phyloP scores from a whole-genome alignment of 2,888 invertebrate genomes.

The Melanargia galathea region DNA sequence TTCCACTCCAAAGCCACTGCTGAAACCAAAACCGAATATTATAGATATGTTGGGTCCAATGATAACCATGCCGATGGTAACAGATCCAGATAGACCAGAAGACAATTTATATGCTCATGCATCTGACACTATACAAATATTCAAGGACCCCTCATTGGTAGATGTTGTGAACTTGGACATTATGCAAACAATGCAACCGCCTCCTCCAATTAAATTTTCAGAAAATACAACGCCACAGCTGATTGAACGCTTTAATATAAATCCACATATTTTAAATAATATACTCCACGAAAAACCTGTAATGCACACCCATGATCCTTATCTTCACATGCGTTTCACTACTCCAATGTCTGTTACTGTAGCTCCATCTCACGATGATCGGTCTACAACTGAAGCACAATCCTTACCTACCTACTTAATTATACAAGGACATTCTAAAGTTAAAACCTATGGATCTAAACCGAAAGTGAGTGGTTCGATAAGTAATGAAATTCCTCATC shows the following conservation, averaged over 20 bases:
- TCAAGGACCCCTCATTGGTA: conserved; percentile 58
- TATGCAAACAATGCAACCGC: conserved; percentile 85
- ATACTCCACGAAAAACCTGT: conserved; percentile 50
- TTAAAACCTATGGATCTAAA: conserved; percentile 89
- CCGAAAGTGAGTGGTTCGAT: conserved; percentile 56
- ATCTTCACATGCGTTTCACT: conserved; percentile 73
- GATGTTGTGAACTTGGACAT: conserved; percentile 67
- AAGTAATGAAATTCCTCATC: conserved; percentile 79
- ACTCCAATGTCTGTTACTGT: conserved; percentile 78
- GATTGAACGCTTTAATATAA: conserved; percentile 47
- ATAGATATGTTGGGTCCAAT: conserved; percentile 72
- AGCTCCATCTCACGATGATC: conserved; percentile 58
- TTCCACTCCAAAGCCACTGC: conserved; percentile 48
- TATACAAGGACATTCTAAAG: conserved; percentile 93
- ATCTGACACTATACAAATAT: conserved; percentile 70
- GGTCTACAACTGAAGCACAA: conserved; percentile 72
- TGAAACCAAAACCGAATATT: conserved; percentile 53
- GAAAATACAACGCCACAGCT: conserved; percentile 50
- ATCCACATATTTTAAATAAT: conserved; percentile 52
- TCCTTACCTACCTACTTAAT: conserved; percentile 87
- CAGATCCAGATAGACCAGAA: conserved; percentile 67
- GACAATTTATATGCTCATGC: conserved; percentile 74
- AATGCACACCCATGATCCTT: conserved; percentile 66
- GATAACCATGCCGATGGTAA: conserved; percentile 74
- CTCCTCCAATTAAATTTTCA: conserved; percentile 60